Percentiles rank a stretch among this genome's conserved stretches.
Conservation (phyloP, 1,140 invertebrate genomes). For the Tetramorium alpestre region DNA sequence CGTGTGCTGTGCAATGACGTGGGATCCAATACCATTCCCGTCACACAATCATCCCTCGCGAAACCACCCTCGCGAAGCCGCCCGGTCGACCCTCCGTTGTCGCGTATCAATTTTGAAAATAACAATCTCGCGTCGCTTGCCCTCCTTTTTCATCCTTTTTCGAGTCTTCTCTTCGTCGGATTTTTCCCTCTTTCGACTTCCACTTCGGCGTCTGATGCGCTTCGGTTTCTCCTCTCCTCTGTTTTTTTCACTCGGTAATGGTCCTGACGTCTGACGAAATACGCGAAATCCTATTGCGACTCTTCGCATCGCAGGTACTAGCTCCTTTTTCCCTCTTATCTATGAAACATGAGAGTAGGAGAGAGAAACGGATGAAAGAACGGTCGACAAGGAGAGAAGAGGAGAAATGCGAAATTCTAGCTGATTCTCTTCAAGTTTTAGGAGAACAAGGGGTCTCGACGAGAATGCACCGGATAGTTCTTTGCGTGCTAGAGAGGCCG, state of each 20-base stretch:
- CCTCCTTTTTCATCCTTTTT: slow-evolving; percentile 46
- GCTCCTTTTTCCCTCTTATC: slow-evolving; percentile 59
- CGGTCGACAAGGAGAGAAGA: slow-evolving; percentile 13
- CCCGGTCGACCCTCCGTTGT: slow-evolving; percentile 11
- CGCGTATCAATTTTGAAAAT: slow-evolving; percentile 80
- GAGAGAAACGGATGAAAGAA: slow-evolving; percentile 13
- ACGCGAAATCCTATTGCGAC: slow-evolving; percentile 84
- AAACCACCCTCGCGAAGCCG: slow-evolving; percentile 13
- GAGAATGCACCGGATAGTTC: slow-evolving; percentile 69
- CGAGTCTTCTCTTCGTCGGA: neutral
- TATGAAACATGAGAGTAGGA: slow-evolving; percentile 55
- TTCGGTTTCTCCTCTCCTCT: slow-evolving; percentile 75
- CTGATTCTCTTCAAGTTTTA: slow-evolving; percentile 68
- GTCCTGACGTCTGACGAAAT: slow-evolving; percentile 84
- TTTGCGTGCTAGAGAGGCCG: slow-evolving; percentile 64
- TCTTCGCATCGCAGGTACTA: slow-evolving; percentile 52
- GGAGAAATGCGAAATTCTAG: slow-evolving; percentile 32
- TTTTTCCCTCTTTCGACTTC: slow-evolving; percentile 50
- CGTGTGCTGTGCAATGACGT: slow-evolving; percentile 64
- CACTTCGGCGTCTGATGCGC: slow-evolving; percentile 59
- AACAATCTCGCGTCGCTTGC: slow-evolving; percentile 74
- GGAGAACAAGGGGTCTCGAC: slow-evolving; percentile 68
- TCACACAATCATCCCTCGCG: slow-evolving; percentile 65
- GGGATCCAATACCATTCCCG: slow-evolving; percentile 65
- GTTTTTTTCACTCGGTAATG: slow-evolving; percentile 82